These are phyloP conservation scores for Empidonax traillii DNA, from an alignment of 2,113 vertebrate genomes.

Conservation along the genomic window DNA sequence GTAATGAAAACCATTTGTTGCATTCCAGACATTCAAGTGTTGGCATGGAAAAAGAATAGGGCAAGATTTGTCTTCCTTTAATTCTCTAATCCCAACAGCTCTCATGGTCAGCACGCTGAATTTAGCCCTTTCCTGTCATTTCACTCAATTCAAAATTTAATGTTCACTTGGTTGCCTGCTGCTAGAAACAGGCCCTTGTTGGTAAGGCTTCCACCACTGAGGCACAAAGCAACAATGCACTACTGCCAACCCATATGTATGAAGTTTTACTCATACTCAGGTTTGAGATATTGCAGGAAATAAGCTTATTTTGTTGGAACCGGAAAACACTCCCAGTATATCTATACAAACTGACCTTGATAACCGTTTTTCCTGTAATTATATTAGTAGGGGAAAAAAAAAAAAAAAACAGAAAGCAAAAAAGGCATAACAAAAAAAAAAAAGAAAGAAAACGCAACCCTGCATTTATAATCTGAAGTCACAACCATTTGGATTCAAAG, in stretches of 20 bases:
- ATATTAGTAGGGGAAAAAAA: background rate
- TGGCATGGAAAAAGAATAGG: background rate
- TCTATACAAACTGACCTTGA: slow-evolving; percentile 37
- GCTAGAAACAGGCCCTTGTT: background rate
- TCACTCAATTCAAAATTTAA: background rate
- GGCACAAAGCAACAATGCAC: background rate
- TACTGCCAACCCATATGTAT: background rate
- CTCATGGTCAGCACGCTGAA: background rate
- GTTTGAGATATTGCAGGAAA: slow-evolving; percentile 12
- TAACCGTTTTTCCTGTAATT: slow-evolving; percentile 58
- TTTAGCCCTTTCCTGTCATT: background rate
- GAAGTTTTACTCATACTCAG: background rate
- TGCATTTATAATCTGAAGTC: background rate
- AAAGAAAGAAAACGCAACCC: too few species aligned
- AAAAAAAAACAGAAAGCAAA: background rate
- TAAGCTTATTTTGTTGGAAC: slow-evolving; percentile 15
- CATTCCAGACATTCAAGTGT: slow-evolving; percentile 1
- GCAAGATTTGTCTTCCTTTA: background rate
- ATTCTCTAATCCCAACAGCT: background rate
- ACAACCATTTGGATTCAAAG: background rate
- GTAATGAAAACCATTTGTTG: slow-evolving; percentile 37
- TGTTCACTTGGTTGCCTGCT: background rate
- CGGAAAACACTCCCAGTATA: slow-evolving; percentile 52
- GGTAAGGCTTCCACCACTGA: background rate
- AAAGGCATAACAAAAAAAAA: background rate